Evolutionary conservation across 2,888 invertebrate species (phyloP).

Genomic region (Pseudococcus longispinus): DNA sequence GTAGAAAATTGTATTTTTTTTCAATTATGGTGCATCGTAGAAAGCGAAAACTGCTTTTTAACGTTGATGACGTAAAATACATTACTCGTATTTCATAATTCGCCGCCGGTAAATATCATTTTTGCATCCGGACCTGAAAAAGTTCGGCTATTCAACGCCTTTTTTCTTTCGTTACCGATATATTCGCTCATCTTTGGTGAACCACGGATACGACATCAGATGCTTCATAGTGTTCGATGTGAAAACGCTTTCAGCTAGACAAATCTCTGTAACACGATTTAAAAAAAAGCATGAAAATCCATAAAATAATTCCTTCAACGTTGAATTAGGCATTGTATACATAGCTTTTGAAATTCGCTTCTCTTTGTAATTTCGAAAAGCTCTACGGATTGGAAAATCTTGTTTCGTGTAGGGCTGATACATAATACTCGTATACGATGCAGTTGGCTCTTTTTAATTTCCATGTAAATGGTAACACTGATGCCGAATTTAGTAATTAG

Average conservation of each 20-base stretch:
- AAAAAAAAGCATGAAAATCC: not conserved
- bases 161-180: not conserved
- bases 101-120: not conserved
- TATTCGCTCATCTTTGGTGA: not conserved
- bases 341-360: not conserved
- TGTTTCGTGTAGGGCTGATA: not conserved
- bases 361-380: not conserved
- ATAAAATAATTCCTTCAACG: not conserved
- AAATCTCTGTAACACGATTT: not conserved
- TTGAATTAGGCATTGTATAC: not conserved
- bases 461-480: conserved; percentile 9
- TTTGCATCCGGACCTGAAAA: not conserved
- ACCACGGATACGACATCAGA: not conserved
- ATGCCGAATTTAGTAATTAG: conserved; percentile 30
- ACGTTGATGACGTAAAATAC: conserved; percentile 18
- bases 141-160: not conserved
- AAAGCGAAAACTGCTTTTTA: conserved; percentile 34
- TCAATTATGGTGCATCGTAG: conserved; percentile 38
- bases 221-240: not conserved
- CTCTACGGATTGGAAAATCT: not conserved
- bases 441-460: not conserved
- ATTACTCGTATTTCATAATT: conserved; percentile 18
- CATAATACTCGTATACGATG: not conserved
- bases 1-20: not conserved
- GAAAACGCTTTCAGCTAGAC: not conserved